Percentiles rank a stretch among this genome's conserved stretches.
Conservation (phyloP, 2,888 invertebrate genomes). For the Listrodromus nycthemerus region DNA sequence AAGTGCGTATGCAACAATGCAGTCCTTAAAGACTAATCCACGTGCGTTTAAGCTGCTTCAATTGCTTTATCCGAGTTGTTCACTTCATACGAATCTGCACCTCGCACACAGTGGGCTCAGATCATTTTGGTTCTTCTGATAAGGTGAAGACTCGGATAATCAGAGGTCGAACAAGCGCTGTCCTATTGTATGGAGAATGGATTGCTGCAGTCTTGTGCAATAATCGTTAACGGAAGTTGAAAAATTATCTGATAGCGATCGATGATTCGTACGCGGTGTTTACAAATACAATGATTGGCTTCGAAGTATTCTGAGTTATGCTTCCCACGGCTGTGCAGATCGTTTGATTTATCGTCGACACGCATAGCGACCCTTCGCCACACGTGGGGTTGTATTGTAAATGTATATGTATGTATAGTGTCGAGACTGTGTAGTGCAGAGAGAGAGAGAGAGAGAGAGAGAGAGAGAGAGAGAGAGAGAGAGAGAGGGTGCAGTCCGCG, state of each 20-base stretch:
- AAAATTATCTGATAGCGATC: background rate
- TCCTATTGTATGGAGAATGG: too few relatives aligned
- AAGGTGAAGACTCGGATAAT: too few relatives aligned
- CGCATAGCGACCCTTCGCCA: constrained; percentile 70
- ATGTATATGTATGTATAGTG: constrained; percentile 23
- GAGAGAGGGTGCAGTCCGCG: constrained; percentile 6
- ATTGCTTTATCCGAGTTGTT: too few relatives aligned
- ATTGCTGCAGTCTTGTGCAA: background rate
- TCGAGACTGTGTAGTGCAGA: constrained; percentile 56
- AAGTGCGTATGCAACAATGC: too few relatives aligned
- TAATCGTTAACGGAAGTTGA: background rate
- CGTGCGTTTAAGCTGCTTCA: too few relatives aligned
- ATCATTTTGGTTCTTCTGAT: too few relatives aligned
- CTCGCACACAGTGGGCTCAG: too few relatives aligned
- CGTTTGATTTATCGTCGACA: constrained; percentile 78
- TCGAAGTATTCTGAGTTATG: constrained; percentile 75
- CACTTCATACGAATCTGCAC: too few relatives aligned
- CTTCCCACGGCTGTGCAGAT: constrained; percentile 79
- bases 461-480: too few relatives aligned
- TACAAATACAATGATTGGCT: constrained; percentile 74
- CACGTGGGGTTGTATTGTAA: constrained; percentile 61
- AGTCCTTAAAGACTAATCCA: too few relatives aligned
- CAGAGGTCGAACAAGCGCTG: too few relatives aligned
- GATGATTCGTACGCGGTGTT: constrained; percentile 15
- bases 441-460: too few relatives aligned